Base-by-base conservation (phyloP, 2,113 vertebrate species). In the Mobula birostris region DNA sequence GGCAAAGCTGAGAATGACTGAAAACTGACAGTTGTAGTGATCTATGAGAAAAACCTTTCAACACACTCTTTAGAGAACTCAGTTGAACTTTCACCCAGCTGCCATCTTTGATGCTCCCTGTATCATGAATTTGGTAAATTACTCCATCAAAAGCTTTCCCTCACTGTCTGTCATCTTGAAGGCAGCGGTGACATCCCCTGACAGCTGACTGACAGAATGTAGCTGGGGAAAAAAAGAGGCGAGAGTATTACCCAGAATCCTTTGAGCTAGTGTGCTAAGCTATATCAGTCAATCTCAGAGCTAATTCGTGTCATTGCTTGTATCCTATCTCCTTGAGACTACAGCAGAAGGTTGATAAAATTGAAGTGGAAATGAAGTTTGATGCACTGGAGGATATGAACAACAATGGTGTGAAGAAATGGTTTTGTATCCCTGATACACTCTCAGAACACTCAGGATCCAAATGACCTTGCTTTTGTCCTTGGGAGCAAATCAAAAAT, bases 361-460 rank as follows among this genome's bases (percentile, higher is more conserved):
- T 98, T 98, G 98, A 98, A 99, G 98, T 98, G 98, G 98, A 98
- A 98, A 99, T 98, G 98, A 98, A 99, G 98, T 98, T 97, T 97
- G 98, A 97, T 97, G 97, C 98, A 98, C 97, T 94, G 96, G 97
- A 98, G 97, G 97, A 97, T 97, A 97, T 95, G 94, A 94, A 96
- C 96, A 97, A 97, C 96, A 97, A 97, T 96, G 95, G 96, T 95
- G 95, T 96, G 95, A 96, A 95, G 95, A 96, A 97, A 97, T 96
- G 96, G 97, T 96, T 97, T 97, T 96, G 97, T 96, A 96, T 96
- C 96, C 96, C 96, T 95, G 96, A 96, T 97, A 96, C 95, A 96
- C 97, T 96, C 96, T 95, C 95, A 95, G 96, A 95, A 95, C 96
- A 95, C 96, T 94, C 95, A 94, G 96, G 96, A 95, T 95, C 96